A percentile compares a stretch with the other conserved stretches of the same genome.
Conservation (phyloP, 2,113 vertebrate species). For the Microtus pennsylvanicus region DNA sequence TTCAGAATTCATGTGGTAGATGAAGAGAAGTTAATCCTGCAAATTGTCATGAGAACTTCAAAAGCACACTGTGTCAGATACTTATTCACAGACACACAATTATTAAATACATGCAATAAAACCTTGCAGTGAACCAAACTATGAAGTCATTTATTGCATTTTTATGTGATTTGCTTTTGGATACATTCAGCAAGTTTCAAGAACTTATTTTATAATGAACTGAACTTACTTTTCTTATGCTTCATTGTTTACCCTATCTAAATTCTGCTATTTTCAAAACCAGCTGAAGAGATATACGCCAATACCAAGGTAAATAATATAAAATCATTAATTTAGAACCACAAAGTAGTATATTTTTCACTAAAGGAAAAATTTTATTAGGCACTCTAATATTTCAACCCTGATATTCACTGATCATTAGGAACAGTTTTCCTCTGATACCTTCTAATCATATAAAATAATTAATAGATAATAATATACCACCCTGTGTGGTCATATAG, state of each 20-base stretch:
- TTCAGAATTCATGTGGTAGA: neutral
- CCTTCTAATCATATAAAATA: neutral
- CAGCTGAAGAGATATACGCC: neutral
- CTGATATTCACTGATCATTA: neutral
- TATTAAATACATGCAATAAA: neutral
- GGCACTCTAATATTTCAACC: neutral
- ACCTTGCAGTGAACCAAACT: neutral
- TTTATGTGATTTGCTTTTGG: neutral
- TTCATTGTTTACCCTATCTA: neutral
- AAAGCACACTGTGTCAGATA: neutral
- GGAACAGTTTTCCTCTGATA: neutral
- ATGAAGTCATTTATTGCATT: neutral
- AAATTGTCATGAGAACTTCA: neutral
- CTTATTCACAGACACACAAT: too few species aligned
- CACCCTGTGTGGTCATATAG: neutral
- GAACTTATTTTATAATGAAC: neutral
- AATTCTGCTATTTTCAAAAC: neutral
- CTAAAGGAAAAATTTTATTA: rapidly evolving
- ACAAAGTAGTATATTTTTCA: neutral
- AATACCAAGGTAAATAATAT: neutral
- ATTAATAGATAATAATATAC: too few species aligned
- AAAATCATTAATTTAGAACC: neutral
- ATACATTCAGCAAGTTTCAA: neutral
- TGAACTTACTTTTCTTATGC: neutral
- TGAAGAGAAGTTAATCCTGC: neutral